A percentile compares a stretch with the other conserved stretches of the same genome.
Conservation (phyloP, 2,888 invertebrate species). For the Rhamphomyia laevipes region DNA sequence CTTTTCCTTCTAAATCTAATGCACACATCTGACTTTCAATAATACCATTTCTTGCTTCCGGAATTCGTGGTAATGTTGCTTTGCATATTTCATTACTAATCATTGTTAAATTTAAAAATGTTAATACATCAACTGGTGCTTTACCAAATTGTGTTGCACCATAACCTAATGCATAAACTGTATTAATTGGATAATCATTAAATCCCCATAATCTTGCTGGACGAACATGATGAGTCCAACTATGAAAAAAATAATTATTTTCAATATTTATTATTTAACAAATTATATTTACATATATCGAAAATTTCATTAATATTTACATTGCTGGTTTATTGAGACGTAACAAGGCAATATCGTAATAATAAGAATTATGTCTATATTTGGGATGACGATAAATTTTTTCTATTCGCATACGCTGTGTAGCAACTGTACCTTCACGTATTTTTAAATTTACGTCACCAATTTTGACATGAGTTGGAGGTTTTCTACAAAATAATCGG, state of each 20-base stretch:
- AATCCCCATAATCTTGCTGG: conserved; percentile 43
- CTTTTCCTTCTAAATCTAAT: conserved; percentile 2
- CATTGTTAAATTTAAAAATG: conserved; percentile 8
- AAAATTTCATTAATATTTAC: background rate
- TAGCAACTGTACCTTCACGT: conserved; percentile 28
- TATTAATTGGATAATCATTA: conserved; percentile 20
- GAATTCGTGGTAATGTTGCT: background rate
- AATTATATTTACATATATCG: too few relatives aligned
- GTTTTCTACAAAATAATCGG: conserved; percentile 14
- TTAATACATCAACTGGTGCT: conserved; percentile 8
- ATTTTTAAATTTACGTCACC: conserved; percentile 39
- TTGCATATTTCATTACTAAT: conserved; percentile 10
- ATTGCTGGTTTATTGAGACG: conserved; percentile 28
- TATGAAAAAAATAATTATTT: too few relatives aligned
- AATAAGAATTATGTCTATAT: conserved; percentile 37
- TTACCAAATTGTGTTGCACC: conserved; percentile 37
- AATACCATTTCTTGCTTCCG: conserved; percentile 7
- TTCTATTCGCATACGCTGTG: conserved; percentile 30
- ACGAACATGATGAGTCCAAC: conserved; percentile 17
- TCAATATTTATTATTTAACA: too few relatives aligned
- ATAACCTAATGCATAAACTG: conserved; percentile 44
- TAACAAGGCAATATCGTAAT: conserved; percentile 53
- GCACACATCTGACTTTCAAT: conserved; percentile 14
- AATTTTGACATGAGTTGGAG: conserved; percentile 38
- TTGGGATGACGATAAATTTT: conserved; percentile 35